Base-by-base conservation (phyloP, 2,888 invertebrate genomes). In the Caenorhabditis macrosperma region DNA sequence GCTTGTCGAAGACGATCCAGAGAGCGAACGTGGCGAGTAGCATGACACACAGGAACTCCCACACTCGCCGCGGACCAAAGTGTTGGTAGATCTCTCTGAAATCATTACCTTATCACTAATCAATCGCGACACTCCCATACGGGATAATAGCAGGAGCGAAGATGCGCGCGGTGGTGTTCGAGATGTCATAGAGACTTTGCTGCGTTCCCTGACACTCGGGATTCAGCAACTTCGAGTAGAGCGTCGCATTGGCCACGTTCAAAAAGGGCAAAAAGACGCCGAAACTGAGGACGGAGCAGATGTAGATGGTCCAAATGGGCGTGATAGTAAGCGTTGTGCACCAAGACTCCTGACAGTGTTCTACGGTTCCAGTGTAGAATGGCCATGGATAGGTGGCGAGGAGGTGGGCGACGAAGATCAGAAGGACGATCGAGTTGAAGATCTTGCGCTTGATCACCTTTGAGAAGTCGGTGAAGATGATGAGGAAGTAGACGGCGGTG, bases 161-260 rank as follows among this genome's bases (percentile, higher is more conserved):
- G 7, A 79, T 79, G 41, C 79, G 33, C 26, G 79, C 74, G 17
- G 52, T 69, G 1, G 79, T 79, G 59, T 74, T 74, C 0, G 79
- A 79, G 41, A 79, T 79, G 30, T 79, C 79, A 57, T 74, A 79
- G 7, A 79, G 63, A 69, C 74, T 74, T 50, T 79, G 79, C 30
- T 74, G 63, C 2, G 79, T 74, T 63, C 79, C 79, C 50, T 74
- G 79, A 17, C 61, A 38, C 26, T 79, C 63, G 28, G 79, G 79
- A 30, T 74, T 74, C 35, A 79, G 26, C 12, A 79, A 28, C 61
- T 74, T 74, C 24, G 74, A 74, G 35, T 79, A 79, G 9, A 79
- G 50, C 1, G 79, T 79, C 4, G 79, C 79, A 24, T 79, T 74
- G 7, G 79, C 74, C 22, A 79, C 74, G 35, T 74, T 79, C 24